Conservation (phyloP, 2,113 vertebrate genomes). For the Ranitomeya imitator region DNA sequence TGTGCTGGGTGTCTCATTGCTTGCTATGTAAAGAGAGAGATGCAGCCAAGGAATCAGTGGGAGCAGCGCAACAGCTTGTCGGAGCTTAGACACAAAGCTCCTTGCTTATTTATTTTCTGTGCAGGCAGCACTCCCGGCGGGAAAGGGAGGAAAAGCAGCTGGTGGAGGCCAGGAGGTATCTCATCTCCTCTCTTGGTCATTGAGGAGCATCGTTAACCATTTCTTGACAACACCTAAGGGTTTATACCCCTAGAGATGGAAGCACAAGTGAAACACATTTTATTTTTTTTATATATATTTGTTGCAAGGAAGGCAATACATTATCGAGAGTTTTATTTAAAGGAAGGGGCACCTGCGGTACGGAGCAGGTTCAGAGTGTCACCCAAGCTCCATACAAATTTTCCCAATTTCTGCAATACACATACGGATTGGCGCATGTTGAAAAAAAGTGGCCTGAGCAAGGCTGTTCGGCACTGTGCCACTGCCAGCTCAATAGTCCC, state of each 20-base stretch:
- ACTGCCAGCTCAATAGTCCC: no score
- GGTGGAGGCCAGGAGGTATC: constrained; percentile 21
- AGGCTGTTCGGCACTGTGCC: no score
- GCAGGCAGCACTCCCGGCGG: constrained; percentile 46
- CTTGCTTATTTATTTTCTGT: constrained; percentile 47
- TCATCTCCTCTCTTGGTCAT: neutral
- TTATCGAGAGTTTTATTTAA: neutral
- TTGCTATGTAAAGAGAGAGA: constrained; percentile 37
- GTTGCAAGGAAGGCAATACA: neutral
- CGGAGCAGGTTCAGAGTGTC: no score
- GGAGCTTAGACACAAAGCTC: constrained; percentile 39
- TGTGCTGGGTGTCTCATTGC: constrained; percentile 23
- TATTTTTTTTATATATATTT: neutral
- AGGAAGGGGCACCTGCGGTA: no score
- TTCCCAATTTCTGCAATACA: no score
- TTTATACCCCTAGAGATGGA: no score
- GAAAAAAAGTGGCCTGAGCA: no score
- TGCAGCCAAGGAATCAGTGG: constrained; percentile 37
- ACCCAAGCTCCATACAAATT: no score
- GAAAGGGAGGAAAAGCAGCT: constrained; percentile 31
- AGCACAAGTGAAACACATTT: no score
- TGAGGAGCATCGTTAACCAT: constrained; percentile 10
- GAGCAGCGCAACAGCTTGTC: constrained; percentile 43
- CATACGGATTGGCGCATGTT: no score
- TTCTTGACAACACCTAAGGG: neutral